These are phyloP conservation scores for Cheilosia soror DNA, from an alignment of 2,888 invertebrate species.

Conservation along the genomic window DNA sequence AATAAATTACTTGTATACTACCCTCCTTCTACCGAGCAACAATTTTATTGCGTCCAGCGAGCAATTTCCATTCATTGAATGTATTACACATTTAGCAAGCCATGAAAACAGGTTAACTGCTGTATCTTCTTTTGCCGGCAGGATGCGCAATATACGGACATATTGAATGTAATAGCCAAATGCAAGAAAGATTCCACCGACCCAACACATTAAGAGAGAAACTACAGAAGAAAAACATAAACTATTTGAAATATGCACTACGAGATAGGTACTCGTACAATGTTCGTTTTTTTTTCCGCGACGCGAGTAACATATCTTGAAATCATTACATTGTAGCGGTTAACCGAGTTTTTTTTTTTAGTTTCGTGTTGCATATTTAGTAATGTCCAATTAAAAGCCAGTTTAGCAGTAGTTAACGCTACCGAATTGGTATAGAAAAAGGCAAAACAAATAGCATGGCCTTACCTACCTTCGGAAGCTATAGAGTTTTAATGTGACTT, in stretches of 20 bases:
- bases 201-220: background rate
- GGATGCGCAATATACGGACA: constrained; percentile 17
- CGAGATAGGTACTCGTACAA: constrained; percentile 1
- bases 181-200: constrained; percentile 16
- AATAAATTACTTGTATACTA: constrained; percentile 19
- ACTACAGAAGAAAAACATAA: constrained; percentile 5
- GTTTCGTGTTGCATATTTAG: constrained; percentile 27
- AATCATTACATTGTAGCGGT: constrained; percentile 38
- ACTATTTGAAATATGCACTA: constrained; percentile 32
- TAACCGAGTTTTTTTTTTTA: constrained; percentile 32
- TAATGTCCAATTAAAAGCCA: constrained; percentile 60
- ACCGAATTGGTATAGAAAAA: constrained; percentile 27
- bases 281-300: background rate
- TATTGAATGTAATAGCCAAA: constrained; percentile 20
- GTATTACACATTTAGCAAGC: constrained; percentile 28
- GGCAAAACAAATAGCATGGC: background rate
- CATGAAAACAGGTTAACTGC: constrained; percentile 29
- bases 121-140: background rate
- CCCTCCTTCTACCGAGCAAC: background rate
- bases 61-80: constrained; percentile 40
- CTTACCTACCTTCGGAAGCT: background rate
- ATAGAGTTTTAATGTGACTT: background rate
- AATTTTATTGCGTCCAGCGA: constrained; percentile 4
- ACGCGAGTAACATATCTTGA: constrained; percentile 14
- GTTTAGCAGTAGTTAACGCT: constrained; percentile 29